phyloP scores from a whole-genome alignment of 2,113 vertebrate species.

The Odocoileus hemionus region DNA sequence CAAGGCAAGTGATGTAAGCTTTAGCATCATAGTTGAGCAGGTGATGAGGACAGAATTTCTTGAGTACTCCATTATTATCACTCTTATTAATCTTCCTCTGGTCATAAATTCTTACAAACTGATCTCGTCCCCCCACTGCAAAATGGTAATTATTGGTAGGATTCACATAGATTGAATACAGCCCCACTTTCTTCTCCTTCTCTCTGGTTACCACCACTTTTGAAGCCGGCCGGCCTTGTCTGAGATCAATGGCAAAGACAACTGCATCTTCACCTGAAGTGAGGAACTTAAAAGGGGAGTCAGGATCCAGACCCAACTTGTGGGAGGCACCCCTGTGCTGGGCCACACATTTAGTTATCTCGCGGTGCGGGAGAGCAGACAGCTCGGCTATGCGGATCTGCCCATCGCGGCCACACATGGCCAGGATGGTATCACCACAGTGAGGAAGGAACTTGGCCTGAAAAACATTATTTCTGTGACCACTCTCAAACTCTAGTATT shows the following conservation, averaged over 20 bases:
- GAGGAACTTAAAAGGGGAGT: constrained; percentile 90
- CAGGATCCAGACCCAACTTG: constrained; percentile 90
- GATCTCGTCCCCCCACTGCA: constrained; percentile 90
- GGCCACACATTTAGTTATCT: constrained; percentile 89
- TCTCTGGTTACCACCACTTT: constrained; percentile 91
- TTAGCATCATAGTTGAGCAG: constrained; percentile 87
- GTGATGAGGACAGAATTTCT: constrained; percentile 93
- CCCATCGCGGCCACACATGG: constrained; percentile 91
- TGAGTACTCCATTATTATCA: constrained; percentile 91
- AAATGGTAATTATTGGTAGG: constrained; percentile 90
- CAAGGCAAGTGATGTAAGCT: constrained; percentile 90
- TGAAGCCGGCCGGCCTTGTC: constrained; percentile 85
- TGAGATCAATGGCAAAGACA: constrained; percentile 90
- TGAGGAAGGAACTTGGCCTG: constrained; percentile 95
- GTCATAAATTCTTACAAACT: constrained; percentile 93
- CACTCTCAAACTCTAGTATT: constrained; percentile 88
- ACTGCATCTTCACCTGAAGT: constrained; percentile 91
- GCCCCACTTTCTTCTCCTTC: constrained; percentile 88
- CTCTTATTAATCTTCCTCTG: constrained; percentile 90
- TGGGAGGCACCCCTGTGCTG: constrained; percentile 91
- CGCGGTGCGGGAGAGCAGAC: constrained; percentile 85
- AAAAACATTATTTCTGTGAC: constrained; percentile 92
- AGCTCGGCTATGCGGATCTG: constrained; percentile 90
- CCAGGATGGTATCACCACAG: constrained; percentile 89
- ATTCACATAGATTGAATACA: constrained; percentile 92